phyloP scores from a whole-genome alignment of 2,888 invertebrate species.

The Arrhopalites spinosus region DNA sequence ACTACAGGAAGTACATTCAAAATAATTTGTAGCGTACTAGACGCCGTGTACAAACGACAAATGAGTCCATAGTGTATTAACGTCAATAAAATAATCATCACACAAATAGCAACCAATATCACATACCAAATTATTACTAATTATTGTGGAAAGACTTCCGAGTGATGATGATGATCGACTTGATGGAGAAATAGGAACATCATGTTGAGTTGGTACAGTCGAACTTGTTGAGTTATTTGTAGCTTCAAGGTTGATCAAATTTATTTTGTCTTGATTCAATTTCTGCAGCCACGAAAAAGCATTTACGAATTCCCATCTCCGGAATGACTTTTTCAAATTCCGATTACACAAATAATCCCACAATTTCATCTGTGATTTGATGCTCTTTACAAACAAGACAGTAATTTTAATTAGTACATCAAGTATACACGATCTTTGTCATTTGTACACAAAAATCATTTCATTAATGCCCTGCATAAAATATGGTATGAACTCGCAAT shows the following conservation, averaged over 20 bases:
- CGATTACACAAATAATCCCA: background rate
- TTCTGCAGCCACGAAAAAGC: background rate
- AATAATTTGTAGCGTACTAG: too few relatives aligned
- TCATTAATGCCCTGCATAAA: too few relatives aligned
- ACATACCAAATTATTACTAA: background rate
- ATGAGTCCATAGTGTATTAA: too few relatives aligned
- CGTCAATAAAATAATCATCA: too few relatives aligned
- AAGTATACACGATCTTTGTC: too few relatives aligned
- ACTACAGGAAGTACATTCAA: too few relatives aligned
- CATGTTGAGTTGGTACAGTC: background rate
- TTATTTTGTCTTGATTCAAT: background rate
- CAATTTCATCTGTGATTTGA: background rate
- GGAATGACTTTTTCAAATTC: background rate
- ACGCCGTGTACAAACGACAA: too few relatives aligned
- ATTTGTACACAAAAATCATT: too few relatives aligned
- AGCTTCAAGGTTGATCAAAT: background rate
- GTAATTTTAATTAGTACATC: too few relatives aligned
- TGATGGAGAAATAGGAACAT: background rate
- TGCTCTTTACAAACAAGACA: background rate
- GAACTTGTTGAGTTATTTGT: background rate
- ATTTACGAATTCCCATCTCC: background rate
- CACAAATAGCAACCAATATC: too few relatives aligned
- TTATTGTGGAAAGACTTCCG: background rate
- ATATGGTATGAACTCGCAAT: too few relatives aligned
- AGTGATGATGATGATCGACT: background rate